phyloP scores from a whole-genome alignment of 2,888 invertebrate species.

The Harpalus rufipes region DNA sequence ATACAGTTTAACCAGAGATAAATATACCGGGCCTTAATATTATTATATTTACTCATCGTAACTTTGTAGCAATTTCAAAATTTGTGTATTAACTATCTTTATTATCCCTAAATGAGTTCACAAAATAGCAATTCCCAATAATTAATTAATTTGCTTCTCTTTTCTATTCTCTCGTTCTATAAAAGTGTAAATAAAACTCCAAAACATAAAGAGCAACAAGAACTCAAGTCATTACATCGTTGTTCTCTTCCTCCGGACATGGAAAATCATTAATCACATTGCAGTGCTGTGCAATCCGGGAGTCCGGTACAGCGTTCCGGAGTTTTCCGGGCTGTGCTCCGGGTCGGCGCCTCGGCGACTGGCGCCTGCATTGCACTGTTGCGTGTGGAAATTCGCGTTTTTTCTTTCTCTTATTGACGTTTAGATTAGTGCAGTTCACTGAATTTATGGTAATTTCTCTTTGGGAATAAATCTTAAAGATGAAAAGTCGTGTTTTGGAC shows the following conservation, averaged over 20 bases:
- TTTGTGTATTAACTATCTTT: too few species aligned
- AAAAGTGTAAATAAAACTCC: too few species aligned
- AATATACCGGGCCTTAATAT: too few species aligned
- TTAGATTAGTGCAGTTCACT: conserved; percentile 57
- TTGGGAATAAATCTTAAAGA: conserved; percentile 51
- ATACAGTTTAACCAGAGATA: too few species aligned
- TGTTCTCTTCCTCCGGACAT: background rate
- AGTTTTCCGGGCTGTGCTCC: background rate
- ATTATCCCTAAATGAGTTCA: too few species aligned
- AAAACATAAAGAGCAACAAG: too few species aligned
- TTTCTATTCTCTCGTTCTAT: too few species aligned
- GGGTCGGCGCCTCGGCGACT: conserved; percentile 31
- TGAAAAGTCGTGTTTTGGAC: conserved; percentile 19
- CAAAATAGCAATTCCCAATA: too few species aligned
- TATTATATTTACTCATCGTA: too few species aligned
- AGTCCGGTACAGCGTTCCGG: conserved; percentile 25
- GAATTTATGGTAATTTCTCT: conserved; percentile 56
- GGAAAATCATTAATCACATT: conserved; percentile 39
- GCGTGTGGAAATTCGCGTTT: conserved; percentile 52
- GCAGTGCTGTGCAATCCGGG: conserved; percentile 14
- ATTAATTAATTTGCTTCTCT: too few species aligned
- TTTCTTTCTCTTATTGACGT: conserved; percentile 47
- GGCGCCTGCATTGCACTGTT: conserved; percentile 52
- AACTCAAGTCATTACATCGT: too few species aligned
- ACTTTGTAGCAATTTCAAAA: too few species aligned